Percentiles rank a stretch among this genome's conserved stretches.
Conservation (phyloP, 2,888 invertebrate species). For the Hecatera dysodea region DNA sequence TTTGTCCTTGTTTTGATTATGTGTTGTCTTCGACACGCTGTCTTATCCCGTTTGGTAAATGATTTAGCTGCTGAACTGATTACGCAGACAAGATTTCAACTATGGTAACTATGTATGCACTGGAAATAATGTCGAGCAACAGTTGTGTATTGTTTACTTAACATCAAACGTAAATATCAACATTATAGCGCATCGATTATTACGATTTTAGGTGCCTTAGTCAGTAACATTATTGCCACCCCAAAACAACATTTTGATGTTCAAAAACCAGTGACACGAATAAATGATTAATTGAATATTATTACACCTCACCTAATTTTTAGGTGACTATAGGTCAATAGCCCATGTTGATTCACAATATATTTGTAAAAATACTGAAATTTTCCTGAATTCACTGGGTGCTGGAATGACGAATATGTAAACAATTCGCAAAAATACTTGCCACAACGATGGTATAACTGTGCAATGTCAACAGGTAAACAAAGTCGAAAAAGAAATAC, state of each 20-base stretch:
- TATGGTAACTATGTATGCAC: neutral
- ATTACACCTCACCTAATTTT: neutral
- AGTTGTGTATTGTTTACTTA: neutral
- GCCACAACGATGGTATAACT: neutral
- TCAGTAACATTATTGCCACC: neutral
- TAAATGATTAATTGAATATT: neutral
- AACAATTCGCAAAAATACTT: neutral
- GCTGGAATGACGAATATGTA: neutral
- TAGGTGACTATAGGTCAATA: neutral
- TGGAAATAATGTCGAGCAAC: neutral
- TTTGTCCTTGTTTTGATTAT: slow-evolving; percentile 58
- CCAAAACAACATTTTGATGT: neutral
- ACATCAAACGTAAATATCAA: neutral
- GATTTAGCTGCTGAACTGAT: neutral
- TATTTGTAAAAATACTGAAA: slow-evolving; percentile 1
- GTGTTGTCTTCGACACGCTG: slow-evolving; percentile 27
- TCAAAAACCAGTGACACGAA: neutral
- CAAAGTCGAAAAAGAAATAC: slow-evolving; percentile 19
- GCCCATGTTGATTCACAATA: neutral
- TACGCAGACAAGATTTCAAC: neutral
- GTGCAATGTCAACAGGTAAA: slow-evolving; percentile 20
- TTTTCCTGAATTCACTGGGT: neutral
- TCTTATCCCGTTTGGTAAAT: neutral
- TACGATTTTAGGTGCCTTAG: neutral
- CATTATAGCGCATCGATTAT: neutral